phyloP scores from a whole-genome alignment of 2,113 vertebrate species.

The Channa argus region DNA sequence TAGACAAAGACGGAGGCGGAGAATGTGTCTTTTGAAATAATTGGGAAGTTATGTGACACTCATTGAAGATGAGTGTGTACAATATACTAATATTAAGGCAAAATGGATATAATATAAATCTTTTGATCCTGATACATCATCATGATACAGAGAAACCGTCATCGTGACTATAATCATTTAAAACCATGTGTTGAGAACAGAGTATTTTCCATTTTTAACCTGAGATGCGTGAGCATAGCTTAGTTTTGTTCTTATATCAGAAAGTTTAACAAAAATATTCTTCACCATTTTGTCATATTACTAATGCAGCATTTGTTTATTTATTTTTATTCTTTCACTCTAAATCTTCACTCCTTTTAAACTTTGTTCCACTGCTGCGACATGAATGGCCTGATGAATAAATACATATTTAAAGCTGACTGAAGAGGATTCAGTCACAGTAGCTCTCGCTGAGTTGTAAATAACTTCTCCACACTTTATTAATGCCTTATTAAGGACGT shows the following conservation, averaged over 20 bases:
- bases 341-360: neutral
- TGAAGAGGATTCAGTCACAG: neutral
- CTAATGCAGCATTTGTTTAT: no score
- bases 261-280: no score
- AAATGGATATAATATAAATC: no score
- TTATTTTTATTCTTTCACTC: neutral
- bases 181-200: no score
- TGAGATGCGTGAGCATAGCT: no score
- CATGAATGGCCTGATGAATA: neutral
- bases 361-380: neutral
- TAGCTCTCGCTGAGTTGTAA: neutral
- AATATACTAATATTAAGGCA: no score
- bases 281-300: no score
- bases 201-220: no score
- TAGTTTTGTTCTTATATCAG: no score
- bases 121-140: no score
- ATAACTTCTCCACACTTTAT: neutral
- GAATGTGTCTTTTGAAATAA: neutral
- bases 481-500: neutral
- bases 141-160: no score
- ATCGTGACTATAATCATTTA: no score
- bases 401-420: neutral
- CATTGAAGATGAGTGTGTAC: neutral
- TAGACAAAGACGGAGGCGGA: conserved; percentile 1
- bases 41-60: conserved; percentile 1